Percentiles rank a stretch among this genome's conserved stretches.
These are phyloP conservation scores for Disparrhopalites patrizii DNA, from an alignment of 2,888 invertebrate species.

Conservation along the genomic window DNA sequence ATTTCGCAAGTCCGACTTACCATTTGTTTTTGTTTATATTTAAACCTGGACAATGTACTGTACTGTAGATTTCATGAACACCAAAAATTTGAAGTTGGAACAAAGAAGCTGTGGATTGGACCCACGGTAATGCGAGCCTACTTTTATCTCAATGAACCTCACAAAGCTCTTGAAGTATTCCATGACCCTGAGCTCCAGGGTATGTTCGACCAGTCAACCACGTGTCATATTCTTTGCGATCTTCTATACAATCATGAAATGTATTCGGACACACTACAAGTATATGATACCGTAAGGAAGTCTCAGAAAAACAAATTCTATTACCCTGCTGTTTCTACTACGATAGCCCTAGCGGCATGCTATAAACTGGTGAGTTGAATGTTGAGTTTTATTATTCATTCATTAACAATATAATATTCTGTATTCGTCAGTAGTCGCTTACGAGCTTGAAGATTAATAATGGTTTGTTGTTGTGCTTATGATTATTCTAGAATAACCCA, in stretches of 20 bases:
- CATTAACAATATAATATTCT: too few species aligned
- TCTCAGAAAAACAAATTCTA: conserved; percentile 62
- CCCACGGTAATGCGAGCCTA: conserved; percentile 78
- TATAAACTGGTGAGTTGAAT: conserved; percentile 72
- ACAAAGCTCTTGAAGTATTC: conserved; percentile 64
- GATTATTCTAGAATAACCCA: conserved; percentile 68
- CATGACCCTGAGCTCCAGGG: conserved; percentile 59
- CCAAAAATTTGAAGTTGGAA: too few species aligned
- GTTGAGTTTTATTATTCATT: too few species aligned
- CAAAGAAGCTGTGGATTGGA: too few species aligned
- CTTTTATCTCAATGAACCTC: conserved; percentile 64
- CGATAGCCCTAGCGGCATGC: conserved; percentile 66
- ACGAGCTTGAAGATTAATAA: too few species aligned
- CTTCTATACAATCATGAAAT: conserved; percentile 64
- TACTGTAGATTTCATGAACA: conserved; percentile 64
- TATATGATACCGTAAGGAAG: conserved; percentile 61
- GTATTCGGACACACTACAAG: conserved; percentile 64
- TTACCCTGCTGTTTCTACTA: conserved; percentile 65
- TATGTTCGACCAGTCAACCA: conserved; percentile 69
- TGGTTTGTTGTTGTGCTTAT: too few species aligned
- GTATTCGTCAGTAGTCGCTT: too few species aligned
- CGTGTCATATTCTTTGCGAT: conserved; percentile 67
- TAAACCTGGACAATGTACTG: too few species aligned
- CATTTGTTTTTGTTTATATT: too few species aligned
- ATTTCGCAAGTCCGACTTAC: too few species aligned